These are phyloP conservation scores for Polymixis flavicincta DNA, from an alignment of 2,888 invertebrate genomes.

Conservation along the genomic window DNA sequence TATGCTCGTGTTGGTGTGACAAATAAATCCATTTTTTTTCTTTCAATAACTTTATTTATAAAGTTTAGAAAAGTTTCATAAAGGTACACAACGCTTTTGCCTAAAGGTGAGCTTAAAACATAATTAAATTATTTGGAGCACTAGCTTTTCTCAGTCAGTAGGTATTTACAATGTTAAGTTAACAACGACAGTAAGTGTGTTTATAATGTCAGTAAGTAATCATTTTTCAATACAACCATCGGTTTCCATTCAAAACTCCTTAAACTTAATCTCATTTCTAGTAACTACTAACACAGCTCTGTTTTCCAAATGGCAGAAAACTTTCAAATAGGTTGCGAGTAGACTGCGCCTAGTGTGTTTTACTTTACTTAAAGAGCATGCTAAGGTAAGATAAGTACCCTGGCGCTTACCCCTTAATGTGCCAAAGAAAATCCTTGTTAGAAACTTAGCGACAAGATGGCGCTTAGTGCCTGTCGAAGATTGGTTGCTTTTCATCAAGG, in stretches of 20 bases:
- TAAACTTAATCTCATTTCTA: background rate
- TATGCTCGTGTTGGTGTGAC: too few relatives aligned
- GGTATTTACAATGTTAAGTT: background rate
- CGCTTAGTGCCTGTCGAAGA: background rate
- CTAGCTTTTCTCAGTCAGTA: background rate
- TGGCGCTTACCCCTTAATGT: background rate
- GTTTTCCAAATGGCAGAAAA: background rate
- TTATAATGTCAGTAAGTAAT: background rate
- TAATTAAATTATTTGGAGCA: background rate
- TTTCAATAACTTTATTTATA: conserved; percentile 24
- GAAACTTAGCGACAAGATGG: background rate
- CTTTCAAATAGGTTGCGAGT: background rate
- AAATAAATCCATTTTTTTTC: background rate
- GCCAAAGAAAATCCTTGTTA: background rate
- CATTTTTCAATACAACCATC: background rate
- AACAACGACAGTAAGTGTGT: too few relatives aligned
- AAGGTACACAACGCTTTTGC: too few relatives aligned
- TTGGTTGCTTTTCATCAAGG: background rate
- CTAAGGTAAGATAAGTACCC: too few relatives aligned
- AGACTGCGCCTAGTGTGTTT: background rate
- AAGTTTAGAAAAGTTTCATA: conserved; percentile 22
- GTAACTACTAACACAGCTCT: background rate
- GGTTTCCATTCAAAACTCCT: background rate
- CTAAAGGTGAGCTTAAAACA: too few relatives aligned
- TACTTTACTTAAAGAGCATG: background rate